phyloP scores from a whole-genome alignment of 2,797 vertebrate species.

The Darevskia mixta region DNA sequence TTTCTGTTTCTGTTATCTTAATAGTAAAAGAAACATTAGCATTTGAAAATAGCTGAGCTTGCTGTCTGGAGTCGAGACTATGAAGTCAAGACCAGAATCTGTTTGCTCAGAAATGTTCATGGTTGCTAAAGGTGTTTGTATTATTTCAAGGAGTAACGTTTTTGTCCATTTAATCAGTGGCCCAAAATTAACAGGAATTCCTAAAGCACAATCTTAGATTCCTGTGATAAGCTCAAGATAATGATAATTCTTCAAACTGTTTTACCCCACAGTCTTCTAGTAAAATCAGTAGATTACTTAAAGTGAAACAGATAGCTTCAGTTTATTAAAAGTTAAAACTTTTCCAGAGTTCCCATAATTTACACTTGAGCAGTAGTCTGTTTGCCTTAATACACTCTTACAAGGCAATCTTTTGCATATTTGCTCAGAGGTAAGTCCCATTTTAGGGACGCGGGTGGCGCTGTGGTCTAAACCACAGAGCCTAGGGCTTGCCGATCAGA shows the following conservation, averaged over 20 bases:
- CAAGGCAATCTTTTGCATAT: neutral
- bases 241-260: neutral
- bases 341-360: neutral
- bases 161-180: neutral
- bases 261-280: neutral
- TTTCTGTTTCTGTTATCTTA: neutral
- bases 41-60: neutral
- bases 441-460: neutral
- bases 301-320: neutral
- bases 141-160: neutral
- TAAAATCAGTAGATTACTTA: neutral
- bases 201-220: neutral
- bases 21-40: constrained; percentile 3
- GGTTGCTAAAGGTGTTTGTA: neutral
- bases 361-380: neutral
- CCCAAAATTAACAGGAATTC: neutral
- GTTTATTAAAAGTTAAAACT: neutral
- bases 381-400: neutral
- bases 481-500: too few relatives aligned
- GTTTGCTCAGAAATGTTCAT: neutral
- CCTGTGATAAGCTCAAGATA: neutral
- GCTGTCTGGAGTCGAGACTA: neutral
- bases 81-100: neutral
- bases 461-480: too few relatives aligned
- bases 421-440: neutral